Conservation (phyloP, 2,888 invertebrate genomes). For the Parochlus steinenii region DNA sequence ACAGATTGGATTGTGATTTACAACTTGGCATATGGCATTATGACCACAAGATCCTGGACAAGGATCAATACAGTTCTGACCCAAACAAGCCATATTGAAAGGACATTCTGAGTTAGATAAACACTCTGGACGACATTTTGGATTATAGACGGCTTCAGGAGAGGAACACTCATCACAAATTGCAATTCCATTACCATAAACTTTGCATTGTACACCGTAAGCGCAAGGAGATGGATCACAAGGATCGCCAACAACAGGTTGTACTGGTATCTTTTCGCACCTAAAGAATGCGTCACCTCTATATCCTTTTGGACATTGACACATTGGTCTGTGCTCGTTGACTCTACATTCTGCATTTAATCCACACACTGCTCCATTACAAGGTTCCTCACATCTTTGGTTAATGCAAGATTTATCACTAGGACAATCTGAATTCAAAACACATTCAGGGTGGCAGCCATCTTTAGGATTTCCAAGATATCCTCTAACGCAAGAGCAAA, state of each 20-base stretch:
- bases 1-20: constrained; percentile 57
- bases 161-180: constrained; percentile 64
- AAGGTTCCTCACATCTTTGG: constrained; percentile 57
- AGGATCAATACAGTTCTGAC: constrained; percentile 57
- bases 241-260: constrained; percentile 46
- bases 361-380: constrained; percentile 58
- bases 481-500: constrained; percentile 60
- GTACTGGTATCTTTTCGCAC: constrained; percentile 39
- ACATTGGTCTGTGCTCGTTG: constrained; percentile 67
- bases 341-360: constrained; percentile 64
- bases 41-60: constrained; percentile 66
- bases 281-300: constrained; percentile 67
- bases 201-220: constrained; percentile 45
- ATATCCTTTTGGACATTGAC: constrained; percentile 58
- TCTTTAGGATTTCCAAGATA: constrained; percentile 63
- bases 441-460: constrained; percentile 64
- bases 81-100: constrained; percentile 57
- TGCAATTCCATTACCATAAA: constrained; percentile 56
- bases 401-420: constrained; percentile 57
- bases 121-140: constrained; percentile 69
- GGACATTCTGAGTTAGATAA: constrained; percentile 64
- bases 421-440: constrained; percentile 67
- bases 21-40: constrained; percentile 51
- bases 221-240: constrained; percentile 68
- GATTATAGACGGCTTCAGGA: constrained; percentile 46